These are phyloP conservation scores for Lycophotia porphyrea DNA, from an alignment of 2,888 invertebrate genomes.

Conservation along the genomic window DNA sequence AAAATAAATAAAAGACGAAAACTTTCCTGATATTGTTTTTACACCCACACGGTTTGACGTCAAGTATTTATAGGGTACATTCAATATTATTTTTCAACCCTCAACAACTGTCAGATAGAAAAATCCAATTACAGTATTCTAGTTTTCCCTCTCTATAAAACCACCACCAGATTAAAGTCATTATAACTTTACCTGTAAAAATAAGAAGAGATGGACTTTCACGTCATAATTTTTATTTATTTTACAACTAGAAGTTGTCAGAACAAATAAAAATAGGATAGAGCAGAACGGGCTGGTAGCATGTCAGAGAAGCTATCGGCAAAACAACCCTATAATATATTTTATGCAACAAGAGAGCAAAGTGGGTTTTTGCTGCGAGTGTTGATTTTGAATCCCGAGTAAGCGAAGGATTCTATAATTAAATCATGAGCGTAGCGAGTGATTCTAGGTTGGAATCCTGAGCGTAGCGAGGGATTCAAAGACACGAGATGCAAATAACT, in stretches of 20 bases:
- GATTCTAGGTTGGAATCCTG: no score
- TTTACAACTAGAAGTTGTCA: neutral
- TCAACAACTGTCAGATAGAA: constrained; percentile 7
- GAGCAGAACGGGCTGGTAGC: neutral
- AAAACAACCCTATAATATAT: no score
- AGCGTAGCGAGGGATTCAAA: no score
- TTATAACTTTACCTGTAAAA: constrained; percentile 25
- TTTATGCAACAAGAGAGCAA: no score
- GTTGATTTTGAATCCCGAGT: no score
- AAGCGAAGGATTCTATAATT: no score
- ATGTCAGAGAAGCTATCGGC: no score
- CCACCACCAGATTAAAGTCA: constrained; percentile 4
- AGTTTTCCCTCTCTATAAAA: constrained; percentile 43
- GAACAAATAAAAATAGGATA: neutral
- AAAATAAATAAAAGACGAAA: neutral
- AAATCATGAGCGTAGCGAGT: no score
- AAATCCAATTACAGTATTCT: constrained; percentile 27
- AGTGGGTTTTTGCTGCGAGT: no score
- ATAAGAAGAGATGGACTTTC: neutral
- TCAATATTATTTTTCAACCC: constrained; percentile 16
- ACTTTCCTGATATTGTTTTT: constrained; percentile 11
- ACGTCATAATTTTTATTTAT: neutral
- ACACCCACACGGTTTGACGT: constrained; percentile 2
- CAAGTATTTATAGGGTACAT: neutral
- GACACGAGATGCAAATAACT: no score